phyloP scores from a whole-genome alignment of 1,140 invertebrate genomes.

The Sesamia nonagrioides region DNA sequence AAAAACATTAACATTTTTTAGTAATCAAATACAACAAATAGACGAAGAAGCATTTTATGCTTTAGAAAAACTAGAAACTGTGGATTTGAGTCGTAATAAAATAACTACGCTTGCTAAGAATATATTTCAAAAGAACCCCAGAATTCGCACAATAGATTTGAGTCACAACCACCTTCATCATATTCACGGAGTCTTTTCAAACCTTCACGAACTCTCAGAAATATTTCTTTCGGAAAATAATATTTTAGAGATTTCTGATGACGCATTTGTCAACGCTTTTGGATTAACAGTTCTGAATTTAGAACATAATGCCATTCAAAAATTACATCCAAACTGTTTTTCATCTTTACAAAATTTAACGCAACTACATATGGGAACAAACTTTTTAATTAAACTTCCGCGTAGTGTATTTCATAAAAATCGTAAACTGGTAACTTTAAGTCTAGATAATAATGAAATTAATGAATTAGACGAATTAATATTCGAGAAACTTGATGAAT shows the following conservation, averaged over 20 bases:
- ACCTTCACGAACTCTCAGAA: slow-evolving; percentile 92
- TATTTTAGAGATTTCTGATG: slow-evolving; percentile 93
- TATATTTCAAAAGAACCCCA: slow-evolving; percentile 92
- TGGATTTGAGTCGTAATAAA: slow-evolving; percentile 96
- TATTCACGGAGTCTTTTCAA: slow-evolving; percentile 93
- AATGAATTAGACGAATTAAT: slow-evolving; percentile 92
- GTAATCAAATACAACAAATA: slow-evolving; percentile 93
- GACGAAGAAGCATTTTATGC: slow-evolving; percentile 93
- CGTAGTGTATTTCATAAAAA: slow-evolving; percentile 92
- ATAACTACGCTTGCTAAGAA: slow-evolving; percentile 91
- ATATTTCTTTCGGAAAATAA: slow-evolving; percentile 97
- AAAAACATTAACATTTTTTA: slow-evolving; percentile 93
- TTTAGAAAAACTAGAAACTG: slow-evolving; percentile 92
- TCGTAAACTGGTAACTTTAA: slow-evolving; percentile 93
- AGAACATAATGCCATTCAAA: slow-evolving; percentile 94
- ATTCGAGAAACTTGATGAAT: slow-evolving; percentile 91
- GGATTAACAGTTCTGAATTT: slow-evolving; percentile 94
- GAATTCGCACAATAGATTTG: slow-evolving; percentile 93
- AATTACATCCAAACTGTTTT: slow-evolving; percentile 92
- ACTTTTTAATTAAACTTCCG: slow-evolving; percentile 94
- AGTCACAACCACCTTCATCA: slow-evolving; percentile 96
- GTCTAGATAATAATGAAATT: slow-evolving; percentile 96
- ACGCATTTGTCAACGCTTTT: slow-evolving; percentile 93
- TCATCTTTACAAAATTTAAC: slow-evolving; percentile 91
- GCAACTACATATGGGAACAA: slow-evolving; percentile 95